Evolutionary conservation across 2,888 invertebrate genomes (phyloP).

Genomic region (Pyralis farinalis): DNA sequence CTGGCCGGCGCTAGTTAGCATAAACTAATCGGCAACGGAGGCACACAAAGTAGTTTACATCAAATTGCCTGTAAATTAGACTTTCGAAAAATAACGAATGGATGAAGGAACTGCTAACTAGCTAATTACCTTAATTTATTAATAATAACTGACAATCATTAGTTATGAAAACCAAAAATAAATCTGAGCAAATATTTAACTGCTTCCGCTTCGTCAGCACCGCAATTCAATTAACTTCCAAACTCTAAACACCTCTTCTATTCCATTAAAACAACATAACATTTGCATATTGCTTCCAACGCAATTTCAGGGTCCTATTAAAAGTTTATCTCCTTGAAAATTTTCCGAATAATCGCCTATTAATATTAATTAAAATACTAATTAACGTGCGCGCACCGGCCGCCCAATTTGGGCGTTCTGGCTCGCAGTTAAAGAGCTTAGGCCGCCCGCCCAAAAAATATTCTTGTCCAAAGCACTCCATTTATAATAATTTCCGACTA

Average conservation of each 20-base stretch:
- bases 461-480: slow-evolving; percentile 22
- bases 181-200: too few relatives aligned
- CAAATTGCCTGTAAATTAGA: too few relatives aligned
- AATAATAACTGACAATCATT: too few relatives aligned
- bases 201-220: too few relatives aligned
- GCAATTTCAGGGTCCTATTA: slow-evolving; percentile 20
- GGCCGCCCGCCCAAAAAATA: slow-evolving; percentile 22
- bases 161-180: too few relatives aligned
- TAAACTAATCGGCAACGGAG: too few relatives aligned
- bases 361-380: slow-evolving; percentile 31
- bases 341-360: slow-evolving; percentile 26
- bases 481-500: slow-evolving; percentile 25
- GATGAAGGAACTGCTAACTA: too few relatives aligned
- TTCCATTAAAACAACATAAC: slow-evolving; percentile 1
- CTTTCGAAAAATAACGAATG: too few relatives aligned
- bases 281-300: slow-evolving; percentile 11
- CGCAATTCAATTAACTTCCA: background rate
- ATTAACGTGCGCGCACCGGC: slow-evolving; percentile 19
- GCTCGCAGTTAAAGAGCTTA: slow-evolving; percentile 25
- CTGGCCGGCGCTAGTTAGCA: too few relatives aligned
- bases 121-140: too few relatives aligned
- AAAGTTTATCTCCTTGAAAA: slow-evolving; percentile 20
- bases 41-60: too few relatives aligned
- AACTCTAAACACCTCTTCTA: background rate
- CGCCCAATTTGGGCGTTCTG: slow-evolving; percentile 24